phyloP scores from a whole-genome alignment of 2,797 vertebrate genomes.

The Triplophysa yarkandensis region DNA sequence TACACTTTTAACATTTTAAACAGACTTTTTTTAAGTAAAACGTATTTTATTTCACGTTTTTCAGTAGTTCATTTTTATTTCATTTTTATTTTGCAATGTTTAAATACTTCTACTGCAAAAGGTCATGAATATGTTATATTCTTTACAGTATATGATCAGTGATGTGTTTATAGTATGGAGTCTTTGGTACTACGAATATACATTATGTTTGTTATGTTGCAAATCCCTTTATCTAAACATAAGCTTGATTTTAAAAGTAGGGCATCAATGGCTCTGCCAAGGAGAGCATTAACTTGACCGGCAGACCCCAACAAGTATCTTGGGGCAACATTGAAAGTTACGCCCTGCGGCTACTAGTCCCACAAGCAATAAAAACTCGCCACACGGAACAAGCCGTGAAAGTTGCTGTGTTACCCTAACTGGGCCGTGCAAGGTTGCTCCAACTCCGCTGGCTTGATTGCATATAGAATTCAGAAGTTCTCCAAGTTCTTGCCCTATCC shows the following conservation, averaged over 20 bases:
- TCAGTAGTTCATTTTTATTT: no score
- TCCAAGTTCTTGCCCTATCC: constrained; percentile 33
- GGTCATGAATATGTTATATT: no score
- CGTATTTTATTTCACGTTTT: no score
- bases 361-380: constrained; percentile 42
- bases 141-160: no score
- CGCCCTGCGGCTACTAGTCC: constrained; percentile 35
- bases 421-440: constrained; percentile 35
- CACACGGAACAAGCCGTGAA: constrained; percentile 38
- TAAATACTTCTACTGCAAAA: no score
- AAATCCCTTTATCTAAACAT: background rate
- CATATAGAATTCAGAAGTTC: constrained; percentile 40
- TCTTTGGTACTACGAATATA: background rate
- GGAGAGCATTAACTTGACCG: constrained; percentile 20
- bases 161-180: no score
- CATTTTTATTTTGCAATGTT: no score
- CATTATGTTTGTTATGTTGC: background rate
- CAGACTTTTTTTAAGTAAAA: no score
- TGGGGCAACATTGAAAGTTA: constrained; percentile 32
- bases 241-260: constrained; percentile 20
- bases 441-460: constrained; percentile 22
- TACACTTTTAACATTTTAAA: no score
- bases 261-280: constrained; percentile 17
- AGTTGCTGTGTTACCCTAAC: constrained; percentile 15
- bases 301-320: background rate